phyloP scores from a whole-genome alignment of 2,888 invertebrate genomes.

The Achlya flavicornis region DNA sequence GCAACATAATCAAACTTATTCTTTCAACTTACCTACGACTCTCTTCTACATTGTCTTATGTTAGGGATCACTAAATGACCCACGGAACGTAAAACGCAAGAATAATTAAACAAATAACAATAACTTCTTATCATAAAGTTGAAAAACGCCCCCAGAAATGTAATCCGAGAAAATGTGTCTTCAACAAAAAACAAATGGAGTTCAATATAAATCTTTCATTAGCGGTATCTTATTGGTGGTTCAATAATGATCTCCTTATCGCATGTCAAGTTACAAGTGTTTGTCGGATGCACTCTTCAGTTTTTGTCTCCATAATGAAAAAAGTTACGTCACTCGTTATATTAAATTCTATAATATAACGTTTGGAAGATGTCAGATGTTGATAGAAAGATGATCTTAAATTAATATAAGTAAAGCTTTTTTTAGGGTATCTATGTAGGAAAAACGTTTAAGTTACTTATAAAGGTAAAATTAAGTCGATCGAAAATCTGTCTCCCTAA shows the following conservation, averaged over 20 bases:
- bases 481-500: conserved; percentile 37
- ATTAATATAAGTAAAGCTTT: neutral
- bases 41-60: too few species aligned
- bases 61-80: too few species aligned
- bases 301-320: conserved; percentile 61
- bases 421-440: conserved; percentile 11
- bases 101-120: too few species aligned
- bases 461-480: conserved; percentile 20
- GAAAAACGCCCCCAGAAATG: too few species aligned
- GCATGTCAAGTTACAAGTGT: conserved; percentile 59
- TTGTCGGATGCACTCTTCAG: conserved; percentile 39
- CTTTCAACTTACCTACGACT: too few species aligned
- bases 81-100: too few species aligned
- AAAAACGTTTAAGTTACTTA: neutral
- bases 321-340: conserved; percentile 58
- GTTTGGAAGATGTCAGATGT: conserved; percentile 17
- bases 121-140: too few species aligned
- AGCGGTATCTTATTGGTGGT: conserved; percentile 25
- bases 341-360: conserved; percentile 1
- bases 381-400: conserved; percentile 33
- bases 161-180: too few species aligned
- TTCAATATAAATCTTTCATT: conserved; percentile 31
- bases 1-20: too few species aligned
- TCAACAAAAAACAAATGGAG: neutral
- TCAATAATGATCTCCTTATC: conserved; percentile 32